These are phyloP conservation scores for Sandelia bainsii DNA, from an alignment of 2,797 vertebrate genomes.

Conservation along the genomic window DNA sequence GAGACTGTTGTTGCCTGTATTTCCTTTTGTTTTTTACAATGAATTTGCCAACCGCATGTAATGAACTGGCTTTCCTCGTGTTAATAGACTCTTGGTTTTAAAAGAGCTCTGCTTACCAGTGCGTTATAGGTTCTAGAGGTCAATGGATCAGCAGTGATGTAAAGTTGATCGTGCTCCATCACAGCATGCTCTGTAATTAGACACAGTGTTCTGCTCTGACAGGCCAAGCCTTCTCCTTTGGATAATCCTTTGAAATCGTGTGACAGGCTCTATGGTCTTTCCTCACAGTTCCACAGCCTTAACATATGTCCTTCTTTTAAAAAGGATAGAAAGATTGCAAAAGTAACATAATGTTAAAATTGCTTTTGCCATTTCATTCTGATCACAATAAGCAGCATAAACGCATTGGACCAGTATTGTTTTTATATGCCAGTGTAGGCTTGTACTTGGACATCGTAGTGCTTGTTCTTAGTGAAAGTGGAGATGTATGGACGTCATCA, in stretches of 20 bases:
- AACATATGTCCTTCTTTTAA: not conserved
- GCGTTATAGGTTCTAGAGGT: conserved; percentile 21
- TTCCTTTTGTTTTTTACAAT: not conserved
- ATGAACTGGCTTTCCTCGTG: not conserved
- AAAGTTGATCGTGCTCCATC: conserved; percentile 35
- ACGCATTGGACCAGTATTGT: too few species aligned
- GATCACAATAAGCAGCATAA: too few species aligned
- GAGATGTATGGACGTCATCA: too few species aligned
- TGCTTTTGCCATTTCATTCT: not conserved
- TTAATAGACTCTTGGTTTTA: conserved; percentile 6
- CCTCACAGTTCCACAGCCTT: conserved; percentile 1
- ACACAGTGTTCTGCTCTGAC: conserved; percentile 25
- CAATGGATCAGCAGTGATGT: conserved; percentile 51
- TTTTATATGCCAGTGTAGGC: too few species aligned
- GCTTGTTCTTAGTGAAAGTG: too few species aligned
- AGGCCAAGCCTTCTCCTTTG: conserved; percentile 32
- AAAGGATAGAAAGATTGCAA: not conserved
- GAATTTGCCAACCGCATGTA: not conserved
- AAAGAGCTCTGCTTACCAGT: not conserved
- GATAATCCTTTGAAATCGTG: conserved; percentile 56
- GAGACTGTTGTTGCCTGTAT: conserved; percentile 6
- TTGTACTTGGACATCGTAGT: too few species aligned
- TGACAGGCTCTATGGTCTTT: not conserved
- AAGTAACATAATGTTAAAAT: not conserved
- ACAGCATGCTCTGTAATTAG: conserved; percentile 61